These are phyloP conservation scores for Apodemus sylvaticus DNA, from an alignment of 2,113 vertebrate genomes.

Conservation along the genomic window DNA sequence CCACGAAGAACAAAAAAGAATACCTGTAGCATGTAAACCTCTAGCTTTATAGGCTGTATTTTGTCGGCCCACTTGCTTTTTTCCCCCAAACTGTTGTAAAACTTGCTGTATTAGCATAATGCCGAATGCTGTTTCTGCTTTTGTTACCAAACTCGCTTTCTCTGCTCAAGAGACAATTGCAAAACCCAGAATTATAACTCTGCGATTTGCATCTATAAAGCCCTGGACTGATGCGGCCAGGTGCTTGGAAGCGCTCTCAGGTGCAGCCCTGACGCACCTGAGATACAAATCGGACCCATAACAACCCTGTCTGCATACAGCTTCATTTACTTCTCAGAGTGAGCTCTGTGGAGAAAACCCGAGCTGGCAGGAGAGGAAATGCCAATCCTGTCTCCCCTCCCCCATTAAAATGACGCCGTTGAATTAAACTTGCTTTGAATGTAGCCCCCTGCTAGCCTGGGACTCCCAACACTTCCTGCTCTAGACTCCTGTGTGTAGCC, in stretches of 20 bases:
- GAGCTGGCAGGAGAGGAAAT: background rate
- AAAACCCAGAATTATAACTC: background rate
- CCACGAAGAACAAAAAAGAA: background rate
- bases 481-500: too few relatives aligned
- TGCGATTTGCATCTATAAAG: background rate
- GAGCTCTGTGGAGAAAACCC: background rate
- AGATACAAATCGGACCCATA: background rate
- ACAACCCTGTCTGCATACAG: background rate
- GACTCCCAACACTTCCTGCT: background rate
- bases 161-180: background rate
- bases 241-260: background rate
- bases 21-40: background rate
- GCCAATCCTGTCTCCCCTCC: background rate
- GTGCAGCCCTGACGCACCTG: background rate
- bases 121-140: background rate
- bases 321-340: background rate
- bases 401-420: background rate
- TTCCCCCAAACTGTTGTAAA: background rate
- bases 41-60: background rate
- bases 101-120: background rate
- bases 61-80: background rate
- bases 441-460: background rate
- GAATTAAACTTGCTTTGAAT: background rate
- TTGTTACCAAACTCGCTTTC: background rate
- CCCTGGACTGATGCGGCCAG: too few relatives aligned